Evolutionary conservation across 35 echinoderm and acorn worm genomes (phyloP).

Genomic region (Apostichopus japonicus): DNA sequence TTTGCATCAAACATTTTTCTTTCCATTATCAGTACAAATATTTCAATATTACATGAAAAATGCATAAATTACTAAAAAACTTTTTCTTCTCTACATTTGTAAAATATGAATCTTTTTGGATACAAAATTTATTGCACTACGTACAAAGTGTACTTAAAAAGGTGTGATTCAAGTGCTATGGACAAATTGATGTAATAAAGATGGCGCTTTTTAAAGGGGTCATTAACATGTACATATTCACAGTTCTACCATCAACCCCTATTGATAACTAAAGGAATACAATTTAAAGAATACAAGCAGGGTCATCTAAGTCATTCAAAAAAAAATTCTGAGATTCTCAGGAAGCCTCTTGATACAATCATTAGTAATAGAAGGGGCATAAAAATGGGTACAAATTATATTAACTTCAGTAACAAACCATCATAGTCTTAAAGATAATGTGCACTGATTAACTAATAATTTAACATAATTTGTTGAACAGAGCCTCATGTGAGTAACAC

Average conservation of each 20-base stretch:
- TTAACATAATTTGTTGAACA: too few species aligned
- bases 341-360: too few species aligned
- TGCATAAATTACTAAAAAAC: slow-evolving; percentile 52
- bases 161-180: background rate
- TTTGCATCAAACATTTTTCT: slow-evolving; percentile 50
- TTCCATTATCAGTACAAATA: slow-evolving; percentile 40
- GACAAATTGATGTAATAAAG: background rate
- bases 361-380: too few species aligned
- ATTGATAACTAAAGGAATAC: background rate
- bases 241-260: background rate
- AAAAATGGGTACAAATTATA: too few species aligned
- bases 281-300: background rate
- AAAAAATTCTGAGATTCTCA: too few species aligned
- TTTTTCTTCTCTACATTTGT: slow-evolving; percentile 33
- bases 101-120: slow-evolving; percentile 54
- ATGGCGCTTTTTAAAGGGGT: background rate
- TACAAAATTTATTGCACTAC: slow-evolving; percentile 55
- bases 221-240: background rate
- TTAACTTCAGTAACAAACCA: too few species aligned
- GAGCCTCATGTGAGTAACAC: too few species aligned
- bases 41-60: slow-evolving; percentile 53
- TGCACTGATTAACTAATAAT: too few species aligned
- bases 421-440: too few species aligned
- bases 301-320: too few species aligned
- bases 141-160: slow-evolving; percentile 29